Conservation (phyloP, 2,797 vertebrate genomes). For the Characodon lateralis region DNA sequence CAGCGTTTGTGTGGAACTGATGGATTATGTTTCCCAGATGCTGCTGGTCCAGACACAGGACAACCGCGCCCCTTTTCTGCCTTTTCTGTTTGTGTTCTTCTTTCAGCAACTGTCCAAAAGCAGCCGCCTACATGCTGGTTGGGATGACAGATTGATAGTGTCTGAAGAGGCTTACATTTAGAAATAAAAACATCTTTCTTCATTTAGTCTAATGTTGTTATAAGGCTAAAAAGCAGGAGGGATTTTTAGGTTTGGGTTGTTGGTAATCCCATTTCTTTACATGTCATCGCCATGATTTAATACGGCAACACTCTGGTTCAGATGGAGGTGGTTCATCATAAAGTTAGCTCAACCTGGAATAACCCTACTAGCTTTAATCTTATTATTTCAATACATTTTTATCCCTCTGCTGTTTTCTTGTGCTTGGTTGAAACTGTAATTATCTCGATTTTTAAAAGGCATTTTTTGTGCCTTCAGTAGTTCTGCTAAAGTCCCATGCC, state of each 20-base stretch:
- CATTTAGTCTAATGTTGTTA: conserved; percentile 34
- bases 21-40: conserved; percentile 20
- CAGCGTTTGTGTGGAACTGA: conserved; percentile 20
- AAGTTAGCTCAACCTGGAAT: conserved; percentile 14
- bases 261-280: conserved; percentile 41
- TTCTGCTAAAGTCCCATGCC: conserved; percentile 31
- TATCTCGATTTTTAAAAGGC: conserved; percentile 27
- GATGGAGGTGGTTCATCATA: conserved; percentile 12
- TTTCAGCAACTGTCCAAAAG: conserved; percentile 58
- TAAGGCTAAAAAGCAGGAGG: conserved; percentile 4
- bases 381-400: conserved; percentile 16
- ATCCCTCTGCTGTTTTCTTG: conserved; percentile 16
- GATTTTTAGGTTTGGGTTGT: conserved; percentile 20
- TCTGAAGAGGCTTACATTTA: conserved; percentile 38
- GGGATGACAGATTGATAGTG: conserved; percentile 67
- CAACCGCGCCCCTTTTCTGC: conserved; percentile 10
- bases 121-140: conserved; percentile 60
- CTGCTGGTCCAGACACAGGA: conserved; percentile 54
- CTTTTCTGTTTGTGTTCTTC: conserved; percentile 49
- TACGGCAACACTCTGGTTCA: conserved; percentile 10
- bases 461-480: conserved; percentile 23
- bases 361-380: conserved; percentile 4
- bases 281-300: conserved; percentile 19
- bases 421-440: conserved; percentile 24
- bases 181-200: conserved; percentile 21